Base-by-base conservation (phyloP, 2,113 vertebrate species). In the Chionomys nivalis region DNA sequence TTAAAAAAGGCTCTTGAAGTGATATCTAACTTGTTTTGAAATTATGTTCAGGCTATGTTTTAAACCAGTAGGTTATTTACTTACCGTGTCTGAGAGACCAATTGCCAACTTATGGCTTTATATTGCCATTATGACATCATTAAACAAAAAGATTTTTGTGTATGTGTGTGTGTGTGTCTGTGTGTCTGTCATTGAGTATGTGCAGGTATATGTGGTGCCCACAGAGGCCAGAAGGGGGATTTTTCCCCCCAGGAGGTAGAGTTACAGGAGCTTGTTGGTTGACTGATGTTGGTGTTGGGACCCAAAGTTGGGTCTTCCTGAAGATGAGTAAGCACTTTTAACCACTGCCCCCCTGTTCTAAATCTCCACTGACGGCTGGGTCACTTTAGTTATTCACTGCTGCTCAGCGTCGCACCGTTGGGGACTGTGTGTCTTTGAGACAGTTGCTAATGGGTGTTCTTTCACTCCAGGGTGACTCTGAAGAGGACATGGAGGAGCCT, bases 401-500 rank as follows among this genome's bases (percentile, higher is more conserved):
- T 55, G 17, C 68, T 66, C 81, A 28, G 93, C 77, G n/a, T 0
- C 47, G 66, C 7, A 4, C 5, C 0, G 0, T 5, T 44, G 95
- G 55, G 87, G 90, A 36, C 44, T 23, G 17, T 14, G 75, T 63
- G 68, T 63, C 28, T 96, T 73, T 96, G 93, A 93, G 88, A 49
- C 79, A 73, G 19, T 19, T 61, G 73, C 97, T 97, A 97, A 92
- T 2, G 33, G 8, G 7, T 97, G 1, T 98, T 97, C 96, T 97
- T 98, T 77, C 96, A 98, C 96, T 49, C 76, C 96, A 99, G 99
- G 98, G 99, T 97, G 99, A 99, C 97, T 99, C 99, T 4, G 99
- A 99, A 97, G 99, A 98, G 90, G 98, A 98, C 96, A 97, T 99
- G 97, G 99, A 99, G 55, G 99, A 99, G 91, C 98, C 99, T 98